These are phyloP conservation scores for Lagopus leucura DNA, from an alignment of 2,113 vertebrate species.

Conservation along the genomic window DNA sequence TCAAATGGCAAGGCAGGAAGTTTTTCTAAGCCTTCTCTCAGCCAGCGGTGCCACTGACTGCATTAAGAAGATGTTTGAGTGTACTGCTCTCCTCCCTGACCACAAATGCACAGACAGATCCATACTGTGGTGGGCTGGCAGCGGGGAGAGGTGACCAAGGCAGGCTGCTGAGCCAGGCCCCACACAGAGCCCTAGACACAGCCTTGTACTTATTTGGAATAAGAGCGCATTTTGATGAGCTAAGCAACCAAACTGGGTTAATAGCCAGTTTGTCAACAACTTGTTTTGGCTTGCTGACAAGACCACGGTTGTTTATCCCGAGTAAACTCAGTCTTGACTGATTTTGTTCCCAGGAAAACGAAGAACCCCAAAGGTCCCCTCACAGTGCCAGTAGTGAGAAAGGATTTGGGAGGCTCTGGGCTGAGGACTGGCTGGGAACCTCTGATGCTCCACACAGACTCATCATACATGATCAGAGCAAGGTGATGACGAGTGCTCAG, in stretches of 20 bases:
- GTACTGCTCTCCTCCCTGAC: not conserved
- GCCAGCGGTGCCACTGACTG: not conserved
- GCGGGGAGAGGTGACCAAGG: not conserved
- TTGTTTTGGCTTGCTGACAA: conserved; percentile 33
- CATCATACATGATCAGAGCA: not conserved
- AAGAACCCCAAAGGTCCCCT: not conserved
- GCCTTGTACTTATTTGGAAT: conserved; percentile 5
- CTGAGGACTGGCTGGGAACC: not conserved
- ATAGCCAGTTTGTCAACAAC: conserved; percentile 61
- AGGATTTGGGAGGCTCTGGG: not conserved
- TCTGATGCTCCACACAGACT: not conserved
- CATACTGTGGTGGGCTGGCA: fast-evolving
- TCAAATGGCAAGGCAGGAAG: conserved; percentile 25
- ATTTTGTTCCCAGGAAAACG: not conserved
- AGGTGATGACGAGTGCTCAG: not conserved
- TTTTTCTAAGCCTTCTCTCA: not conserved
- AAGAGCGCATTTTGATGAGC: conserved; percentile 35
- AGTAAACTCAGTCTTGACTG: not conserved
- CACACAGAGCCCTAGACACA: not conserved
- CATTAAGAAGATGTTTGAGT: not conserved
- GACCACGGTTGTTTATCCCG: not conserved
- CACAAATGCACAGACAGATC: not conserved
- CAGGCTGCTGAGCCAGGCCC: not conserved
- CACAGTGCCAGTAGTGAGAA: not conserved
- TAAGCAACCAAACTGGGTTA: conserved; percentile 56